Evolutionary conservation across 2,113 vertebrate genomes (phyloP), one percentile per base, ranked within the genome.

Genomic region (Climacteris rufus): DNA sequence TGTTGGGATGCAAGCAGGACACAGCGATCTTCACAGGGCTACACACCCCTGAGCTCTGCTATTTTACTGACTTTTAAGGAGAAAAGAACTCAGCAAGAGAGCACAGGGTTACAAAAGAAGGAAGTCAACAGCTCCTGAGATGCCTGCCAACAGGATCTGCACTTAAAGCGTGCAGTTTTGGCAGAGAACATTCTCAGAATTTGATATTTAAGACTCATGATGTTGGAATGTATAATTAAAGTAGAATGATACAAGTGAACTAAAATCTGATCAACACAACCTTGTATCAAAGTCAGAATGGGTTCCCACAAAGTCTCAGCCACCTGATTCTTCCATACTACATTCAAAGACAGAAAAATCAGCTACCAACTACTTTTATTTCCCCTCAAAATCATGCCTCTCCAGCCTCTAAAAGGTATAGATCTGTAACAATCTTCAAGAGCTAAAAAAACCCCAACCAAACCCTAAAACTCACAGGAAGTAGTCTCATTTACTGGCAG

Each of bases 131-230:
- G 82, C 66, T 93, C 50, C 66, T 3, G 25, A 86, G 79, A 83
- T 13, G 90, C 75, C 82, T 95, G 96, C 90, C 91, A 96, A 93
- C 35, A 95, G 60, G 59, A 95, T 93, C 59, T 80, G 78, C 63
- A 25, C 52, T 93, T 83, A 88, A 93, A 88, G 78, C 39, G 4
- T 80, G 49, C 17, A 65, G 66, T 93, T 96, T 47, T 96, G 95
- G 93, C 92, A 96, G 47, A 72, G 87, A 93, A 94, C 8, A 47
- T 25, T 35, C 88, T 92, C 82, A 83, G 88, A 95, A 92, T 69
- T 57, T 74, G 88, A 15, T 92, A 94, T 97, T 93, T 96, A 85
- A 94, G 85, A 69, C 92, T 91, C 53, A 42, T 9, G 23, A 45
- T 47, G 50, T 39, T 85, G 74, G 49, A 96, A 90, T 0, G 0